Percentiles rank a stretch among this genome's conserved stretches.
These are phyloP conservation scores for Masticophis lateralis DNA, from an alignment of 2,797 vertebrate genomes.

Conservation along the genomic window DNA sequence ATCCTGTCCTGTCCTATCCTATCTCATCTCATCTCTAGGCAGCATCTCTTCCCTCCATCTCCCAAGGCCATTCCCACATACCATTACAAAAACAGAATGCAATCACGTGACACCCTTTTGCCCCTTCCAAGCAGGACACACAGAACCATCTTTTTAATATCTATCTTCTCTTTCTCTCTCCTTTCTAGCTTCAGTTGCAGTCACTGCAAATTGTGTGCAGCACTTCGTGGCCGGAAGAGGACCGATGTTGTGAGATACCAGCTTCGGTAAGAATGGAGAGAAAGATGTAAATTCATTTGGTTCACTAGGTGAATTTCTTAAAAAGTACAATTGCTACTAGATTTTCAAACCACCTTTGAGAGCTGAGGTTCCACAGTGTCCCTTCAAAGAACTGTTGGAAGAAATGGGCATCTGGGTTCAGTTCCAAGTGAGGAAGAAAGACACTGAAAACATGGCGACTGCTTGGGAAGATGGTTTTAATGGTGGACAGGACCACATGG, in stretches of 20 bases:
- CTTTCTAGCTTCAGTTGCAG: conserved; percentile 84
- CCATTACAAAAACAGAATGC: no score
- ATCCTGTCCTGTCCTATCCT: no score
- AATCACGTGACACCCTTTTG: no score
- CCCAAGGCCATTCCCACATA: no score
- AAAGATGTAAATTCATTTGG: background rate
- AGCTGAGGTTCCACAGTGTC: background rate
- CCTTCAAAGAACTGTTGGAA: background rate
- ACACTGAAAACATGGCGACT: no score
- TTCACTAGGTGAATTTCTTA: background rate
- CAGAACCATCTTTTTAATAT: background rate
- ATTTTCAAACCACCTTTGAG: background rate
- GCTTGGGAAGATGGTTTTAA: no score
- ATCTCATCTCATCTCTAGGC: no score
- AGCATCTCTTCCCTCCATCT: no score
- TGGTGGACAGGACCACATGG: no score
- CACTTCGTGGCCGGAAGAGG: conserved; percentile 80
- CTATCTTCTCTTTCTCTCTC: background rate
- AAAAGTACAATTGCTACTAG: background rate
- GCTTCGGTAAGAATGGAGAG: conserved; percentile 73
- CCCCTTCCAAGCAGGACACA: no score
- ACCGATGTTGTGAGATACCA: conserved; percentile 89
- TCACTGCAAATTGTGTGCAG: conserved; percentile 85
- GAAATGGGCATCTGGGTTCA: no score
- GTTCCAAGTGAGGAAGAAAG: no score